Percentiles rank a stretch among this genome's conserved stretches.
Evolutionary conservation across 2,888 invertebrate species (phyloP).

Genomic region (Diaprepes abbreviatus): DNA sequence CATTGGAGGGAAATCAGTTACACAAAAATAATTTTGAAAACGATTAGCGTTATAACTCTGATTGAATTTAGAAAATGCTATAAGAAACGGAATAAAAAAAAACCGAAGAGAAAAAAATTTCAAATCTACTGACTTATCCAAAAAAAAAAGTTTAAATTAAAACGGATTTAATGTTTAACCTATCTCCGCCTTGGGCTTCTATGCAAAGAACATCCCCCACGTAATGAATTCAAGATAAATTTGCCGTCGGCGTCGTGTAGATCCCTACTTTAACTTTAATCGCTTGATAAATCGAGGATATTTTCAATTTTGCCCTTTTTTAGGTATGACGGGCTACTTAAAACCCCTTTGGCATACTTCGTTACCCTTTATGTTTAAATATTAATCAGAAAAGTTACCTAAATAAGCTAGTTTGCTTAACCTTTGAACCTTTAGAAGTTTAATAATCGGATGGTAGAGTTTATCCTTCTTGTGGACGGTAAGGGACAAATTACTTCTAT

Average conservation of each 20-base stretch:
- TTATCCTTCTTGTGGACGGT: too few species aligned
- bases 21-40: too few species aligned
- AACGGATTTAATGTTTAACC: not conserved
- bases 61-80: too few species aligned
- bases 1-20: too few species aligned
- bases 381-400: not conserved
- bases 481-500: not conserved
- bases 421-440: not conserved
- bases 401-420: not conserved
- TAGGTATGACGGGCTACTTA: not conserved
- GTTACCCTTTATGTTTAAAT: not conserved
- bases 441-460: too few species aligned
- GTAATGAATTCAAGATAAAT: constrained; percentile 13
- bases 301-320: constrained; percentile 3
- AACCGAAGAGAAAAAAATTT: too few species aligned
- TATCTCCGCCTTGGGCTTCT: not conserved
- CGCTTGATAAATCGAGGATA: constrained; percentile 9
- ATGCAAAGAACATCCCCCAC: not conserved
- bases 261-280: constrained; percentile 8
- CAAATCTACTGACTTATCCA: too few species aligned
- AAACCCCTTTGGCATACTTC: not conserved
- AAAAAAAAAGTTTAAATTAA: not conserved
- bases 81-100: too few species aligned
- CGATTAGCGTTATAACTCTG: too few species aligned
- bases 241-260: not conserved